Conservation (phyloP, 2,113 vertebrate species). For the Campylorhamphus procurvoides region DNA sequence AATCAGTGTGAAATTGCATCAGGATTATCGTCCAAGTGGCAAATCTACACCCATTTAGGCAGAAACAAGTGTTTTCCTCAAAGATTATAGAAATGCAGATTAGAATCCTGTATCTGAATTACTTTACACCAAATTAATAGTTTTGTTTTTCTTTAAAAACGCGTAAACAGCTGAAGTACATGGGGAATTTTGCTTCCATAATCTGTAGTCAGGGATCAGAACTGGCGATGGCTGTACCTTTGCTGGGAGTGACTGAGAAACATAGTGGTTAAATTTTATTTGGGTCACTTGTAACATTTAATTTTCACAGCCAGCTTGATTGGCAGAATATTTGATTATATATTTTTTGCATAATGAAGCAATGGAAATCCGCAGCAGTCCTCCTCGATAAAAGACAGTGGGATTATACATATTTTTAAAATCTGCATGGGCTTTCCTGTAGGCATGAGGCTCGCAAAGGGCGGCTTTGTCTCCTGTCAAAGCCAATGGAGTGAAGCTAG, state of each 20-base stretch:
- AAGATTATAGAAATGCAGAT: background rate
- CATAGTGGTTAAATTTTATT: background rate
- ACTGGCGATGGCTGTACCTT: background rate
- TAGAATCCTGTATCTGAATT: background rate
- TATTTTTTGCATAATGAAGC: conserved; percentile 6
- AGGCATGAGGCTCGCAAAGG: background rate
- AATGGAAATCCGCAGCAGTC: background rate
- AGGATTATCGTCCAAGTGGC: background rate
- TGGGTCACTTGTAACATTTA: conserved; percentile 34
- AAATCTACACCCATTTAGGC: background rate
- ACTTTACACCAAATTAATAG: background rate
- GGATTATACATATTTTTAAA: background rate
- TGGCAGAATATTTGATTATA: conserved; percentile 33
- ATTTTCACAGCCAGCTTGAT: conserved; percentile 28
- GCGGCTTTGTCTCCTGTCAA: background rate
- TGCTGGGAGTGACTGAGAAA: background rate
- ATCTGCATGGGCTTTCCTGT: background rate
- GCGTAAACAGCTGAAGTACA: background rate
- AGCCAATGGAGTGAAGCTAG: background rate
- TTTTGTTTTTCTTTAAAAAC: background rate
- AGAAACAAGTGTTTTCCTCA: background rate
- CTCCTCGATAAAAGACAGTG: background rate
- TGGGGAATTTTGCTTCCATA: background rate
- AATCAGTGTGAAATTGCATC: background rate
- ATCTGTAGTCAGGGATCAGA: background rate